These are phyloP conservation scores for Pinna nobilis DNA, from an alignment of 1,140 invertebrate species.

Conservation along the genomic window DNA sequence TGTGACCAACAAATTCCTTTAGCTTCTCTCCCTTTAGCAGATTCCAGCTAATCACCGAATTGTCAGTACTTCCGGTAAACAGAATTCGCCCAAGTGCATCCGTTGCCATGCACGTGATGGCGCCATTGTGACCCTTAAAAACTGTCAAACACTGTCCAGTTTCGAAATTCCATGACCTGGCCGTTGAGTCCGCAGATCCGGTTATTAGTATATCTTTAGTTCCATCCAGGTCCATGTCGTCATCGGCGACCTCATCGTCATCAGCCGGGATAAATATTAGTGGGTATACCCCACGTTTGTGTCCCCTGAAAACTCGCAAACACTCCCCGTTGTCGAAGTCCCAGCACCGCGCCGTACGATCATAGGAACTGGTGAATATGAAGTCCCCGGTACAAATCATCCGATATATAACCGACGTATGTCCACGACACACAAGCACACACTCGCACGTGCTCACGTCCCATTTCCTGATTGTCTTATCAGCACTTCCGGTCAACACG, in stretches of 20 bases:
- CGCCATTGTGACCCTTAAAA: conserved; percentile 75
- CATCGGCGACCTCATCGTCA: conserved; percentile 64
- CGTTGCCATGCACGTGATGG: conserved; percentile 76
- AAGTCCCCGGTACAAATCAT: conserved; percentile 78
- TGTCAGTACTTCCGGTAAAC: conserved; percentile 77
- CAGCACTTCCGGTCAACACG: conserved; percentile 77
- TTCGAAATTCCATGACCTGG: conserved; percentile 76
- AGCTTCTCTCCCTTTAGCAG: conserved; percentile 73
- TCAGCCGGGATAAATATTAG: conserved; percentile 76
- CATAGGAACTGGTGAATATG: conserved; percentile 78
- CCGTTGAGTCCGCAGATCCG: conserved; percentile 76
- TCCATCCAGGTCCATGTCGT: conserved; percentile 59
- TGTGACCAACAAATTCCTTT: conserved; percentile 76
- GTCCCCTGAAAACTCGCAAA: conserved; percentile 75
- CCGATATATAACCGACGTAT: conserved; percentile 76
- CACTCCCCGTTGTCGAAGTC: conserved; percentile 75
- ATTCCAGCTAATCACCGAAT: conserved; percentile 76
- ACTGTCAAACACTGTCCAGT: conserved; percentile 75
- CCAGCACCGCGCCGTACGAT: conserved; percentile 78
- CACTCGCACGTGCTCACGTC: conserved; percentile 77
- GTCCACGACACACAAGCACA: conserved; percentile 75
- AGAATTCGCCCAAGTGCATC: conserved; percentile 73
- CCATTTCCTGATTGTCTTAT: conserved; percentile 79
- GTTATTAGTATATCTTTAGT: conserved; percentile 75
- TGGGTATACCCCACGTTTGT: conserved; percentile 77